These are phyloP conservation scores for Campylorhamphus procurvoides DNA, from an alignment of 2,113 vertebrate genomes.

Conservation along the genomic window DNA sequence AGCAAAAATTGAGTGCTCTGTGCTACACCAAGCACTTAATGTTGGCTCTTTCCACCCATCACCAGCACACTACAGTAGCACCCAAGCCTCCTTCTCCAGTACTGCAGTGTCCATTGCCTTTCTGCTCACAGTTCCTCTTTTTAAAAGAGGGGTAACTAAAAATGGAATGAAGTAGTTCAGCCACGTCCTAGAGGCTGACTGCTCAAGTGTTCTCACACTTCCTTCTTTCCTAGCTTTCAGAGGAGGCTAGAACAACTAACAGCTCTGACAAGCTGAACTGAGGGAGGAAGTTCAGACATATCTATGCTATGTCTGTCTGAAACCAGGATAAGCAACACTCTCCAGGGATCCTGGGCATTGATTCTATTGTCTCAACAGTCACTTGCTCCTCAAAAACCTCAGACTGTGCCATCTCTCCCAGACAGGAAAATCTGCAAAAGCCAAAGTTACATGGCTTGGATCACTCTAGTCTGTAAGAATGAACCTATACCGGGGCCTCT, in stretches of 20 bases:
- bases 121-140: background rate
- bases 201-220: background rate
- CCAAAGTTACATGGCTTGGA: background rate
- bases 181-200: background rate
- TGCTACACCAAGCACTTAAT: background rate
- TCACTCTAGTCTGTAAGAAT: background rate
- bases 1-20: background rate
- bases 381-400: background rate
- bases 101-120: background rate
- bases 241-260: background rate
- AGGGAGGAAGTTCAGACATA: background rate
- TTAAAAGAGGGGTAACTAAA: background rate
- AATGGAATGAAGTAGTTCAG: background rate
- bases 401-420: background rate
- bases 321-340: background rate
- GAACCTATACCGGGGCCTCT: background rate
- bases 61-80: background rate
- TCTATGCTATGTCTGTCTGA: background rate
- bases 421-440: background rate
- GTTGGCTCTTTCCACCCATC: background rate
- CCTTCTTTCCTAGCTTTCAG: background rate
- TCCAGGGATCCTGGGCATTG: background rate
- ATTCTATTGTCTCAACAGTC: background rate
- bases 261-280: background rate
- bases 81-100: background rate